Conservation (phyloP, 2,888 invertebrate genomes). For the Ganaspis brasiliensis region DNA sequence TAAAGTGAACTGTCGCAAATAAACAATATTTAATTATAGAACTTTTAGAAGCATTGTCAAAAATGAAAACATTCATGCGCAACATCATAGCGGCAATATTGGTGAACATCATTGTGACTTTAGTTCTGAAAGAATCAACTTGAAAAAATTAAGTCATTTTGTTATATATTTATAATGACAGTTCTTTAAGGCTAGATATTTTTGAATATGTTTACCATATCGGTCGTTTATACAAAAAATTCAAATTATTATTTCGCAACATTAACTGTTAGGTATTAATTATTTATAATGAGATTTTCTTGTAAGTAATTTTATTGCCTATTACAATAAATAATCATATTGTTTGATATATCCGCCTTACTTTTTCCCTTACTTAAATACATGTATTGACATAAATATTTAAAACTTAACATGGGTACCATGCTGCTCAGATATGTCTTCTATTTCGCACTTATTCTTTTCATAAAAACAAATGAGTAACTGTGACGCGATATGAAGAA, state of each 20-base stretch:
- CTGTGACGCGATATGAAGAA: too few relatives aligned
- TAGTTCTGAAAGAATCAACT: not conserved
- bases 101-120: not conserved
- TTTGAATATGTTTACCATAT: slow-evolving; percentile 21
- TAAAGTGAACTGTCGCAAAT: not conserved
- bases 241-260: slow-evolving; percentile 6
- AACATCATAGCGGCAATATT: slow-evolving; percentile 3
- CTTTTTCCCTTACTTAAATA: not conserved
- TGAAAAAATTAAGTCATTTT: not conserved
- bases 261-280: slow-evolving; percentile 17
- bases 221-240: not conserved
- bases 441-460: too few relatives aligned
- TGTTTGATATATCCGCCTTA: not conserved
- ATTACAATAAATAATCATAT: slow-evolving; percentile 38
- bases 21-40: not conserved
- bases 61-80: not conserved
- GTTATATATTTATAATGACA: not conserved
- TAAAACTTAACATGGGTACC: too few relatives aligned
- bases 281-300: slow-evolving; percentile 10
- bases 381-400: too few relatives aligned
- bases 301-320: slow-evolving; percentile 35
- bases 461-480: too few relatives aligned
- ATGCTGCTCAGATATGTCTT: too few relatives aligned
- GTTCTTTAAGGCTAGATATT: not conserved
- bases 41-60: not conserved